phyloP scores from a whole-genome alignment of 2,113 vertebrate species.

The Leptosomus discolor region DNA sequence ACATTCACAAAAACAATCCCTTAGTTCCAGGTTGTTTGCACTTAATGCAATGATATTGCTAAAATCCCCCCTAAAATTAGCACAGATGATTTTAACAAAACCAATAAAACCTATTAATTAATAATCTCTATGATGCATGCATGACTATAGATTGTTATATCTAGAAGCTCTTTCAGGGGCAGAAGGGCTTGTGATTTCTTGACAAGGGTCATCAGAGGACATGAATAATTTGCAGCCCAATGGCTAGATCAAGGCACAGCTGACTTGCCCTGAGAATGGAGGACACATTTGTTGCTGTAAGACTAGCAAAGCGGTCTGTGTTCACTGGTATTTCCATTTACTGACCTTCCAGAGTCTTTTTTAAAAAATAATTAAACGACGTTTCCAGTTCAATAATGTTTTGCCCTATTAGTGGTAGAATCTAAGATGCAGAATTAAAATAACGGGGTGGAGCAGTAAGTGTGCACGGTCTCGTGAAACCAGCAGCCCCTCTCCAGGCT shows the following conservation, averaged over 20 bases:
- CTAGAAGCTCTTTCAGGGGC: background rate
- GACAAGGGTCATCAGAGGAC: background rate
- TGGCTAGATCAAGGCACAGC: background rate
- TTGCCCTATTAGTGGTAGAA: background rate
- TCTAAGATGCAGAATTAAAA: background rate
- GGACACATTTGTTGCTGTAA: background rate
- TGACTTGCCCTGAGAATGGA: background rate
- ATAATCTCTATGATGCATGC: background rate
- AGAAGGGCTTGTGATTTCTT: slow-evolving; percentile 2
- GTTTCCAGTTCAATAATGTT: background rate
- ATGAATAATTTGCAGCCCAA: background rate
- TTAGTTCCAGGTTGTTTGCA: slow-evolving; percentile 27
- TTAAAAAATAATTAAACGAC: background rate
- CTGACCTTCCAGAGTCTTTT: background rate
- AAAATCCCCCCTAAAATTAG: background rate
- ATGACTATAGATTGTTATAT: background rate
- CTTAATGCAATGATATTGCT: background rate
- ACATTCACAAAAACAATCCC: background rate
- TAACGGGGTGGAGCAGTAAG: fast-evolving
- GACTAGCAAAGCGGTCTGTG: fast-evolving
- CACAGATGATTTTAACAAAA: slow-evolving; percentile 2
- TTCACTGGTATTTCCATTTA: background rate
- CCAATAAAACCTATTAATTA: slow-evolving; percentile 17
- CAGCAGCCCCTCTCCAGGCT: background rate
- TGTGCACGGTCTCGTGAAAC: fast-evolving